Evolutionary conservation across 2,113 vertebrate species (phyloP).

Genomic region (Porphyrio hochstetteri): DNA sequence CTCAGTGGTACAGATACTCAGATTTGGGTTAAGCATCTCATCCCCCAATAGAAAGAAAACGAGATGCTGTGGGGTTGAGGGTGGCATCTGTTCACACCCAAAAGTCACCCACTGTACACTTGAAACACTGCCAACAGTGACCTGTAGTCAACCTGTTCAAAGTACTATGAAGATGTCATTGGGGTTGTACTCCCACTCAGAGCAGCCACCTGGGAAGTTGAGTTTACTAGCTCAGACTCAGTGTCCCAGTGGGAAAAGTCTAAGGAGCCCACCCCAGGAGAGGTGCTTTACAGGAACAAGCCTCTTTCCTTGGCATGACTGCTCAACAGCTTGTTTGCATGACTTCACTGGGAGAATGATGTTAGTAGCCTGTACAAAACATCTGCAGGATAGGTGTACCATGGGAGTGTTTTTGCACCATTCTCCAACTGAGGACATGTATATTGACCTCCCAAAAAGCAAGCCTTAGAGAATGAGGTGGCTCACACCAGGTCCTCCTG

Average conservation of each 20-base stretch:
- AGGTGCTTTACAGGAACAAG: background rate
- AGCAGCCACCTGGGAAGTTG: background rate
- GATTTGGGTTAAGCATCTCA: background rate
- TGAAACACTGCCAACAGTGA: background rate
- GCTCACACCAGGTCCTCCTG: background rate
- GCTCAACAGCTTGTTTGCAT: background rate
- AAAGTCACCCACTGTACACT: background rate
- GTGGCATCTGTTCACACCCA: background rate
- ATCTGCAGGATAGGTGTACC: no score
- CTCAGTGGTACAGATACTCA: background rate
- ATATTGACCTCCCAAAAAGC: background rate
- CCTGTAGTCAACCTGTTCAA: background rate
- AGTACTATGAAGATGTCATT: background rate
- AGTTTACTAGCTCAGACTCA: background rate
- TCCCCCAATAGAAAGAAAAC: background rate
- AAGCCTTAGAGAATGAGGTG: background rate
- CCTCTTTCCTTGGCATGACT: background rate
- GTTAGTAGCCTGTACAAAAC: no score
- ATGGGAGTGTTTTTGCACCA: background rate
- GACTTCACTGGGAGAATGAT: background rate
- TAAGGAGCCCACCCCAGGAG: background rate
- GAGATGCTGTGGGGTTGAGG: background rate
- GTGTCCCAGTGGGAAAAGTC: background rate
- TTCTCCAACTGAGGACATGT: background rate
- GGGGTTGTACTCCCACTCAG: no score